Evolutionary conservation across 2,888 invertebrate genomes (phyloP), one percentile per base, ranked within the genome.

Genomic region (Tipula confusa): DNA sequence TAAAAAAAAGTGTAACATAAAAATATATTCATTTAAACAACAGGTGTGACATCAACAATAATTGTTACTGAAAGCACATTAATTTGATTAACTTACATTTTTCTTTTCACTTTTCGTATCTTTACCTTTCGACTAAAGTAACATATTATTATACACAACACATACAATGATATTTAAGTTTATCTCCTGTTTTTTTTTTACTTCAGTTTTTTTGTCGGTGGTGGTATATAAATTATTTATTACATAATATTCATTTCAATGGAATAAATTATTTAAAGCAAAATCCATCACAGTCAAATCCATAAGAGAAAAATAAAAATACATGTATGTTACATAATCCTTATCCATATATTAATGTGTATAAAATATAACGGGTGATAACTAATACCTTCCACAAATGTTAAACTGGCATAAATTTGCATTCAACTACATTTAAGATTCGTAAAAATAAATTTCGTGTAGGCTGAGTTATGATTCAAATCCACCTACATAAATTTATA

Each of bases 1-100:
- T n/a, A 38, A 38, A 11, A 38, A 43, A 24, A 64, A 64, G 3
- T 1, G 64, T 11, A 64, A 64, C 24, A 64, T 64, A 64, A 64
- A 64, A 64, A 64, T 24, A 33, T 33, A 24, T 64, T 64, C 64
- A 24, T 64, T 64, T 64, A 64, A 64, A 64, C 64, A 64, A 64
- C 64, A 64, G 64, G 64, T 64, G 64, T 64, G 64, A 64, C 64
- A 64, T 64, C 64, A 64, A 64, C 64, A 64, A 64, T 64, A 64
- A 64, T 64, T 64, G 64, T 64, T 64, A 64, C 64, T 64, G 64
- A 64, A 64, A 64, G 64, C 64, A 64, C 64, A 64, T 64, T 64
- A 64, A 64, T 64, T 64, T 64, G 64, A 64, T 64, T 64, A 64
- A 64, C 24, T 64, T 24, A 64, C 11, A 24, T 64, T 64, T 64